Conservation (phyloP, 2,113 vertebrate genomes). For the Lucifuga dentata region DNA sequence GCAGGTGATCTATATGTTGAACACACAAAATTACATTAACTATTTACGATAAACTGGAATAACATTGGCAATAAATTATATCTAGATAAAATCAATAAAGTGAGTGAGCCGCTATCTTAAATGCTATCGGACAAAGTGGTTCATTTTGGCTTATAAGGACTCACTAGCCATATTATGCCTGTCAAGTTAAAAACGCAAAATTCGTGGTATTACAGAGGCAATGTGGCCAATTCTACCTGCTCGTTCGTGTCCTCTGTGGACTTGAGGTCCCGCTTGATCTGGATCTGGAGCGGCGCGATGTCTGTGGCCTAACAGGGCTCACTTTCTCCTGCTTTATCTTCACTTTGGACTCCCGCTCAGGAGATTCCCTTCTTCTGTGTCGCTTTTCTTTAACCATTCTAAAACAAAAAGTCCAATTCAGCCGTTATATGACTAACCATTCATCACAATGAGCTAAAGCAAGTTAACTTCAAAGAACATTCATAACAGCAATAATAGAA, state of each 20-base stretch:
- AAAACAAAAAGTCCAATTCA: neutral
- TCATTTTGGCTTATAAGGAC: neutral
- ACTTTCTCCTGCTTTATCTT: constrained; percentile 81
- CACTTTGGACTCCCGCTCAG: constrained; percentile 72
- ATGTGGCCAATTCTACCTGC: constrained; percentile 56
- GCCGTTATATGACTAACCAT: neutral
- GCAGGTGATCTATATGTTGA: constrained; percentile 83
- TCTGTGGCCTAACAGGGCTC: constrained; percentile 80
- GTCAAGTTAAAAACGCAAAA: neutral
- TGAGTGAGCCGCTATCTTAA: too few relatives aligned
- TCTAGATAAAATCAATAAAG: neutral
- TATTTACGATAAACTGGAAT: too few relatives aligned
- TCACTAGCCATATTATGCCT: too few relatives aligned
- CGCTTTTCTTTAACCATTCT: constrained; percentile 81
- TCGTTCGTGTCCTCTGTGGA: constrained; percentile 71
- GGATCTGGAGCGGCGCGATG: constrained; percentile 79
- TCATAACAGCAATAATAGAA: neutral
- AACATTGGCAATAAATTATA: too few relatives aligned
- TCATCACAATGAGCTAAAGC: neutral
- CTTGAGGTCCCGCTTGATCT: constrained; percentile 75
- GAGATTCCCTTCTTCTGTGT: constrained; percentile 72
- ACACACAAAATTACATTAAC: neutral
- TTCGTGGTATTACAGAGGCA: neutral
- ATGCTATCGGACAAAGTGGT: neutral
- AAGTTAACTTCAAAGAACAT: constrained; percentile 22